Evolutionary conservation across 2,113 vertebrate species (phyloP).

Genomic region (Melanocharis versteri): DNA sequence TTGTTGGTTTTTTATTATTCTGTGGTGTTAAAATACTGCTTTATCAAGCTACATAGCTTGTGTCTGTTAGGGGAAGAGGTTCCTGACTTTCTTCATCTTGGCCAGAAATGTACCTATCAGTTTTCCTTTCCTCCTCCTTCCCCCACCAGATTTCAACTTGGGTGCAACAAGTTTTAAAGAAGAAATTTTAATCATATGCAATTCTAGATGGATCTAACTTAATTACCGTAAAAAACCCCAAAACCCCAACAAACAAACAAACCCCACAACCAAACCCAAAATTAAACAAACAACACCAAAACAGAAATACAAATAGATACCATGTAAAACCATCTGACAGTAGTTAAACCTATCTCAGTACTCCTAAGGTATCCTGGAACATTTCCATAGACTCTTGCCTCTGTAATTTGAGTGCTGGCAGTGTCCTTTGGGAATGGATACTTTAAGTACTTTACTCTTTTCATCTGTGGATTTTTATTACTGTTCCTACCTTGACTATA

Average conservation of each 20-base stretch:
- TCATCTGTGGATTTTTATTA: constrained; percentile 42
- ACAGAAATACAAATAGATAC: background rate
- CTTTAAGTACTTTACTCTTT: background rate
- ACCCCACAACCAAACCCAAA: background rate
- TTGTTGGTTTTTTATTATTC: background rate
- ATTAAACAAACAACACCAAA: background rate
- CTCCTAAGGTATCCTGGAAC: background rate
- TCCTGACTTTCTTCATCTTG: background rate
- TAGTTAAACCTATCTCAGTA: background rate
- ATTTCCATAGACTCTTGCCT: background rate
- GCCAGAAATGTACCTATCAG: background rate
- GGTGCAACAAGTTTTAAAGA: background rate
- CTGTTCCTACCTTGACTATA: background rate
- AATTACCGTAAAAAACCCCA: background rate
- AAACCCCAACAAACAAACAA: accelerated
- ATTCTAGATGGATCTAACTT: background rate
- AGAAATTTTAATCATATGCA: background rate
- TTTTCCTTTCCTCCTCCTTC: background rate
- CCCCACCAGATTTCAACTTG: background rate
- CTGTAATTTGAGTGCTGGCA: background rate
- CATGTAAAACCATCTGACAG: background rate
- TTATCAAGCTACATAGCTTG: background rate
- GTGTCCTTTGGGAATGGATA: constrained; percentile 15
- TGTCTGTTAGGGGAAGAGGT: background rate
- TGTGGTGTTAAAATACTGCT: background rate